Evolutionary conservation across 2,113 vertebrate species (phyloP).

Genomic region (Charadrius vociferus): DNA sequence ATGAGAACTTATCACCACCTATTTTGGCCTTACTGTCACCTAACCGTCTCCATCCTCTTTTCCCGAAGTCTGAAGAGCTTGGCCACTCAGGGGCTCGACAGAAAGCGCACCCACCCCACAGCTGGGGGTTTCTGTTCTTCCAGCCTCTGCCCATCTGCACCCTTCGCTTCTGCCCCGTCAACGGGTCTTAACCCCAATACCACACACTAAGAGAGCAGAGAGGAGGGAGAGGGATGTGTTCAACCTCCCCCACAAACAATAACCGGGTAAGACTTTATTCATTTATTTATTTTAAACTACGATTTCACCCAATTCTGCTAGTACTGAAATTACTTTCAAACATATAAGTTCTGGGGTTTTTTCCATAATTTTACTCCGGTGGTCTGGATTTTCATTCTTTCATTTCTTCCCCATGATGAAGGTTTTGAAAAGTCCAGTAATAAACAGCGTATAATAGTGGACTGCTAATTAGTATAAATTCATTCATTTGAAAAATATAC

Average conservation of each 20-base stretch:
- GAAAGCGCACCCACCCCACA: background rate
- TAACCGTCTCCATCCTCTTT: background rate
- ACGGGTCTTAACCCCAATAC: rapidly evolving
- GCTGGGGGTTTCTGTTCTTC: background rate
- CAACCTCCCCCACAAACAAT: background rate
- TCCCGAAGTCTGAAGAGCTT: background rate
- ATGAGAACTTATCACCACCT: rapidly evolving
- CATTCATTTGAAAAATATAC: background rate
- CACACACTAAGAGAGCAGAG: rapidly evolving
- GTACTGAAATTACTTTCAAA: background rate
- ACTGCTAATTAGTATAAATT: background rate
- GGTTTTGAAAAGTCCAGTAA: background rate
- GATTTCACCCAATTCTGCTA: background rate
- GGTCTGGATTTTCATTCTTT: background rate
- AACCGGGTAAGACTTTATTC: background rate
- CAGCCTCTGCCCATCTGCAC: background rate
- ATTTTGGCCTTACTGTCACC: rapidly evolving
- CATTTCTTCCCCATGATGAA: background rate
- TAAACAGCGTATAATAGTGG: background rate
- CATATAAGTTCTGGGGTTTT: background rate
- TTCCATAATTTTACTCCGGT: background rate
- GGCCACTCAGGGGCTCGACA: rapidly evolving
- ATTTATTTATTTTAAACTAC: background rate
- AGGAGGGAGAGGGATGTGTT: too few species aligned
- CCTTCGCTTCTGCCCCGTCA: background rate